Evolutionary conservation across 1,140 invertebrate genomes (phyloP).

Genomic region (Maniola jurtina): DNA sequence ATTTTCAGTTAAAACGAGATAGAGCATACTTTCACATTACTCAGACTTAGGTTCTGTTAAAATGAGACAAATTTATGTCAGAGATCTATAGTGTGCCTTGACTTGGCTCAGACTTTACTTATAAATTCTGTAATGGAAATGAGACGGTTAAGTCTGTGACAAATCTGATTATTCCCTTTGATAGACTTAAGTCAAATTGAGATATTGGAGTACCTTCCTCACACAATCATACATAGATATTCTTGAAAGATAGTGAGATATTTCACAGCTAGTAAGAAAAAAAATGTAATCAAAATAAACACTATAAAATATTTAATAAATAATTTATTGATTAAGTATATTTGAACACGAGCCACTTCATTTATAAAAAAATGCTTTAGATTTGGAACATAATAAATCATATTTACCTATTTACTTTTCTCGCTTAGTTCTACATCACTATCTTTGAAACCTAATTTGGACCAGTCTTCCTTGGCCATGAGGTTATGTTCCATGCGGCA

Average conservation of each 20-base stretch:
- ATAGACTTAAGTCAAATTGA: too few relatives aligned
- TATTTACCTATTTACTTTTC: slow-evolving; percentile 14
- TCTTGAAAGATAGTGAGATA: not conserved
- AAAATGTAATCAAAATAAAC: not conserved
- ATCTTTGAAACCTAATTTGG: slow-evolving; percentile 86
- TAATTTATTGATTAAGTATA: not conserved
- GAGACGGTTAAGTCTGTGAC: too few relatives aligned
- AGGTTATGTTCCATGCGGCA: slow-evolving; percentile 97
- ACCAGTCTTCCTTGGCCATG: slow-evolving; percentile 95
- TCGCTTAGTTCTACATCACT: slow-evolving; percentile 18
- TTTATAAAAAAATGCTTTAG: not conserved
- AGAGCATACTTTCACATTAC: too few relatives aligned
- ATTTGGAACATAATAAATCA: not conserved
- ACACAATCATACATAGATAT: too few relatives aligned
- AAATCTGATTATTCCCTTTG: too few relatives aligned
- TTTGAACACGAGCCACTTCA: not conserved
- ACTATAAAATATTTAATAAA: not conserved
- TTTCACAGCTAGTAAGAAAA: not conserved
- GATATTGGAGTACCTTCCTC: too few relatives aligned
- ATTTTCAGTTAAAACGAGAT: too few relatives aligned
- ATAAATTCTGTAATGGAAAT: too few relatives aligned
- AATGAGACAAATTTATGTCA: too few relatives aligned
- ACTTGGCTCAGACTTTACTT: too few relatives aligned
- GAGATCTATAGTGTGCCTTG: too few relatives aligned
- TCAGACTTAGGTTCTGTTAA: too few relatives aligned